Conservation (phyloP, 37 sponge, comb jelly and placozoan genomes). For the Theonella swinhoei region DNA sequence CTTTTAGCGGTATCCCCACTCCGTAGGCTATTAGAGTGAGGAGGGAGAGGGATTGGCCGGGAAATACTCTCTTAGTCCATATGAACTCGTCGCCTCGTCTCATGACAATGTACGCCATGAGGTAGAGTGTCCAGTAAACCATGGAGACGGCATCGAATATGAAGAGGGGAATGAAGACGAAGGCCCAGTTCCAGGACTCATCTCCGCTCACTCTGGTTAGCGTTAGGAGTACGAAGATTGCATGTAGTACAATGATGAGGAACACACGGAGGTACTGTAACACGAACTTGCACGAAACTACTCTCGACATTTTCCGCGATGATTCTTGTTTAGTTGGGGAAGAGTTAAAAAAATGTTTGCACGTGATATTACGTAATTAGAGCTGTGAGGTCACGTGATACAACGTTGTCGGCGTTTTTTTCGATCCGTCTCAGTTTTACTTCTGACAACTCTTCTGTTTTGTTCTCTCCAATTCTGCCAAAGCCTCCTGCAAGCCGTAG, state of each 20-base stretch:
- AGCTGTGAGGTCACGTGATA: too few relatives aligned
- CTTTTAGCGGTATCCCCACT: slow-evolving; percentile 1
- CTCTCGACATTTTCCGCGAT: not conserved
- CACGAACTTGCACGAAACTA: not conserved
- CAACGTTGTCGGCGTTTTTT: not conserved
- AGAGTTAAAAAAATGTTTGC: too few relatives aligned
- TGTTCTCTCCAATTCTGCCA: not conserved
- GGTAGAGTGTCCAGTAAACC: slow-evolving; percentile 29
- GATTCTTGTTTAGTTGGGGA: not conserved
- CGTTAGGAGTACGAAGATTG: not conserved
- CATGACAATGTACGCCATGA: slow-evolving; percentile 14
- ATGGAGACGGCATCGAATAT: slow-evolving; percentile 6
- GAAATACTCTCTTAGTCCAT: not conserved
- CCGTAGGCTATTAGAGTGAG: not conserved
- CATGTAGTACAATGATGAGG: slow-evolving; percentile 3
- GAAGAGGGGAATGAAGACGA: slow-evolving; percentile 24
- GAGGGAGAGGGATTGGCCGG: not conserved
- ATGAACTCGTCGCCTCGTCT: not conserved
- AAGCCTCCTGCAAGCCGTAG: slow-evolving; percentile 16
- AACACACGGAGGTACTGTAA: not conserved
- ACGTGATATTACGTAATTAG: too few relatives aligned
- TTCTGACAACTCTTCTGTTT: not conserved
- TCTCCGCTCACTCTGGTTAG: not conserved
- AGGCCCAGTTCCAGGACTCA: not conserved
- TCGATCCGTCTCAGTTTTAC: not conserved